Evolutionary conservation across 2,113 vertebrate genomes (phyloP), one percentile per base, ranked within the genome.

Genomic region (Rana temporaria): DNA sequence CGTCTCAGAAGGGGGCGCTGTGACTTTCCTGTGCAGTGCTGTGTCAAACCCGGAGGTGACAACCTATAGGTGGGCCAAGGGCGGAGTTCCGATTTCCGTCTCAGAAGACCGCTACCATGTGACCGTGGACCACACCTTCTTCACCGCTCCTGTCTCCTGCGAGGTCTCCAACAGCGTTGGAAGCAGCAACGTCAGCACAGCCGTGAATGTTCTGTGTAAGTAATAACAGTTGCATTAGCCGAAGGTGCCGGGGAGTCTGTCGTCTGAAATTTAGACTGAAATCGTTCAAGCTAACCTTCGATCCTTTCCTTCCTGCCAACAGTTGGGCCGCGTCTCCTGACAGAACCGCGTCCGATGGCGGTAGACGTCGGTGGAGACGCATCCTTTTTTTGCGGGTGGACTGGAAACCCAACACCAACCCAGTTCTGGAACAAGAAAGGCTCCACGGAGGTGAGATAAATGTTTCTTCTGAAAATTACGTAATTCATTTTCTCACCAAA

Each of bases 11-110:
- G 96, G 96, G 84, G 92, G 94, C 60, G 95, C 95, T 68, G 96
- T 96, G 66, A 92, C 93, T 59, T 96, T 98, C 85, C 89, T 94
- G 87, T 98, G 96, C 89, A 91, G 91, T 4, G 96, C 96, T 26
- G 95, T 93, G 0, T 96, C 96, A 84, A 96, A 96, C 85, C 96
- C 96, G 8, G 95, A 97, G 65, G 95, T 98, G 88, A 96, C 94
- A 0, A 93, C 93, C 81, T 98, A 97, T 91, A 94, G 96, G 96
- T 98, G 96, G 96, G 94, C 95, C 0, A 98, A 98, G 89, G 96
- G 95, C 78, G 95, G 95, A 8, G 87, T 93, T 4, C 91, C 93
- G 4, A 94, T 98, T 84, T 90, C 93, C 0, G 95, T 95, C 32
- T 95, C 95, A 30, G 95, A 94, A 16, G 92, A 95, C 86, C 94